A percentile compares a stretch with the other conserved stretches of the same genome.
Evolutionary conservation across 2,113 vertebrate genomes (phyloP).

Genomic region (Muscicapa adusta): DNA sequence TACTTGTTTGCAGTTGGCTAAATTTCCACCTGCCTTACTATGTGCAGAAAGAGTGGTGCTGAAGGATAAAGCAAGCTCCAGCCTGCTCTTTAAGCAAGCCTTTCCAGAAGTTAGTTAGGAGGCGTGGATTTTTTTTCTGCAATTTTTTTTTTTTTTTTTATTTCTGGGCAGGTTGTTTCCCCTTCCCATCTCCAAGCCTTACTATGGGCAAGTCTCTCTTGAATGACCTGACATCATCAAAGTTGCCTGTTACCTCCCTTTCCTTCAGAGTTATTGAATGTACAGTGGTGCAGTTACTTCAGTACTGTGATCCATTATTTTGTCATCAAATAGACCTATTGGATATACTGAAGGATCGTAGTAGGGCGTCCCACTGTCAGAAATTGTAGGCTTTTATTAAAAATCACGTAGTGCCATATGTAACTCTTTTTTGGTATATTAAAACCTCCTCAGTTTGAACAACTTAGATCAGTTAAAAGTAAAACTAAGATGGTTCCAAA

Average conservation of each 20-base stretch:
- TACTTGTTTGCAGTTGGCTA: neutral
- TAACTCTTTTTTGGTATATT: neutral
- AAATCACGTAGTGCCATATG: neutral
- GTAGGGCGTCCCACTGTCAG: neutral
- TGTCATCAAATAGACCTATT: fast-evolving
- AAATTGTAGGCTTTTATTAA: neutral
- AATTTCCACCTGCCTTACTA: neutral
- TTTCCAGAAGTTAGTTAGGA: neutral
- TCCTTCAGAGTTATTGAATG: neutral
- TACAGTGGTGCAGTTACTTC: neutral
- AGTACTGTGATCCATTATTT: neutral
- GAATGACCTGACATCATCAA: neutral
- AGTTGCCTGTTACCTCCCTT: neutral
- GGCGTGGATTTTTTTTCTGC: neutral
- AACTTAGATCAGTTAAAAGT: neutral
- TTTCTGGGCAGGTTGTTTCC: neutral
- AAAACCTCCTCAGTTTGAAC: neutral
- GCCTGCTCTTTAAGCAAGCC: neutral
- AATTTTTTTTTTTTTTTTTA: neutral
- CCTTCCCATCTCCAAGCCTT: neutral
- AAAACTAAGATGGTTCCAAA: neutral
- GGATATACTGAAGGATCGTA: neutral
- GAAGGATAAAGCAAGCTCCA: neutral
- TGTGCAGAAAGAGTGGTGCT: neutral
- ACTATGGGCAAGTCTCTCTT: neutral